phyloP scores from a whole-genome alignment of 2,797 vertebrate genomes.

The Tenualosa ilisha region DNA sequence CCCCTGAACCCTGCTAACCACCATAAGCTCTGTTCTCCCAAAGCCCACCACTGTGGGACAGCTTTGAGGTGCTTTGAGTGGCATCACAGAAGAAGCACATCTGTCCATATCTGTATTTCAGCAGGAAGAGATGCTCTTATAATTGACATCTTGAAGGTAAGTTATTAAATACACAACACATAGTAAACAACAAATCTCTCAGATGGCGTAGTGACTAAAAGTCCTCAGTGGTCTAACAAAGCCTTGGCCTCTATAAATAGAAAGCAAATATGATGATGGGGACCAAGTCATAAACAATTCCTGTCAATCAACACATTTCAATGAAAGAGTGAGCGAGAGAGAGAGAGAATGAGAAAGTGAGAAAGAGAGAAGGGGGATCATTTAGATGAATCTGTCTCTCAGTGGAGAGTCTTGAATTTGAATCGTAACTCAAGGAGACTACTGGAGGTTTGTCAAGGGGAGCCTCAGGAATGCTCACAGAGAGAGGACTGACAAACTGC shows the following conservation, averaged over 20 bases:
- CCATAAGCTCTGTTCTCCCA: conserved; percentile 6
- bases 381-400: conserved; percentile 49
- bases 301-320: too few species aligned
- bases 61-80: too few species aligned
- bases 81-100: too few species aligned
- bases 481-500: conserved; percentile 37
- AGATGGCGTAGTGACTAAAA: too few species aligned
- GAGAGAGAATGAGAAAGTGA: background rate
- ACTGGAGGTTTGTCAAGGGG: conserved; percentile 45
- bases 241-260: too few species aligned
- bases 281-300: background rate
- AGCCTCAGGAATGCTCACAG: conserved; percentile 61
- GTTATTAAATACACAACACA: too few species aligned
- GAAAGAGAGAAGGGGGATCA: too few species aligned
- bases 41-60: background rate
- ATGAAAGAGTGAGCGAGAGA: background rate
- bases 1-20: background rate
- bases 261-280: background rate
- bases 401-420: conserved; percentile 46
- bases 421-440: background rate
- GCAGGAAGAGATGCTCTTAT: too few species aligned
- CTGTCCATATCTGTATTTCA: too few species aligned
- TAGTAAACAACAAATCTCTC: too few species aligned
- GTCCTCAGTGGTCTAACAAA: too few species aligned
- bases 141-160: too few species aligned